phyloP scores from a whole-genome alignment of 2,797 vertebrate genomes.

The Limnodromus scolopaceus region DNA sequence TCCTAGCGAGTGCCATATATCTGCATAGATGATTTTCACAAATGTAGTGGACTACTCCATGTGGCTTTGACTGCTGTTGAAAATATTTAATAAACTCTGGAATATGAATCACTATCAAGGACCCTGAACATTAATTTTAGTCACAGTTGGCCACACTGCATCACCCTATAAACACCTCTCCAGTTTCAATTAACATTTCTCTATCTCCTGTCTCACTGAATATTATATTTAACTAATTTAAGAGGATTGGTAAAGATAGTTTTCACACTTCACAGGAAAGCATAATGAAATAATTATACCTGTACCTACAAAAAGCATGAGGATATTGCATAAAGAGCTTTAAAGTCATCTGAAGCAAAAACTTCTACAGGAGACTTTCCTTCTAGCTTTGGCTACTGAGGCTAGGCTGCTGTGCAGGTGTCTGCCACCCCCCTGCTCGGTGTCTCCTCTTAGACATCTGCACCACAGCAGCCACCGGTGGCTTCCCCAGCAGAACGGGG shows the following conservation, averaged over 20 bases:
- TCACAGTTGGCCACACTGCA: conserved; percentile 78
- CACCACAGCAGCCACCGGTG: rapidly evolving
- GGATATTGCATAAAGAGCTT: conserved; percentile 76
- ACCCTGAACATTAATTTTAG: conserved; percentile 78
- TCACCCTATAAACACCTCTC: conserved; percentile 83
- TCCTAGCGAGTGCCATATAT: neutral
- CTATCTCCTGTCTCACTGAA: conserved; percentile 79
- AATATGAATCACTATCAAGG: conserved; percentile 65
- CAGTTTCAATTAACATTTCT: conserved; percentile 83
- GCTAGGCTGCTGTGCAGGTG: neutral
- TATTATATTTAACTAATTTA: conserved; percentile 85
- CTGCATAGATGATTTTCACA: neutral
- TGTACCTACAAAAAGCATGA: conserved; percentile 80
- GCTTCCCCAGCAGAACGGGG: neutral
- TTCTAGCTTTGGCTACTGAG: neutral
- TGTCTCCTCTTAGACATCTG: neutral
- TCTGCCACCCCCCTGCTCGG: neutral
- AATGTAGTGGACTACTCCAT: neutral
- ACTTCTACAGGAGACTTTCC: conserved; percentile 13
- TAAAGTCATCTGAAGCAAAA: conserved; percentile 60
- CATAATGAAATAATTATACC: conserved; percentile 86
- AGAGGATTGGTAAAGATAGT: conserved; percentile 83
- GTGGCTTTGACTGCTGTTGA: neutral
- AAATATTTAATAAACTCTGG: conserved; percentile 67
- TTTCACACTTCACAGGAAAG: conserved; percentile 87